A percentile compares a stretch with the other conserved stretches of the same genome.
phyloP scores from a whole-genome alignment of 2,888 invertebrate species.

The Limnephilus rhombicus region DNA sequence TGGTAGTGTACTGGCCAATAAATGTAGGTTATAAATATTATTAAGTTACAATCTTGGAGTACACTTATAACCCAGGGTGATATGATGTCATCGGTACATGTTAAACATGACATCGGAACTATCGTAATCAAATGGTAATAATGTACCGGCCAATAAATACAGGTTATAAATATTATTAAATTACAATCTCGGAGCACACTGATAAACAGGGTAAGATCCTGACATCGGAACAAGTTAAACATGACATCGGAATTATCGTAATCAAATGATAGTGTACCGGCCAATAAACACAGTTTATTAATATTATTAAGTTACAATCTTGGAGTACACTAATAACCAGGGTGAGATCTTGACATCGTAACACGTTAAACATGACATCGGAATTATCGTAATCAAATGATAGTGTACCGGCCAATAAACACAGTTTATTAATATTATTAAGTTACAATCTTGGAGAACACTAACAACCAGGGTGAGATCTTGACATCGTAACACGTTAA shows the following conservation, averaged over 20 bases:
- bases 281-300: neutral
- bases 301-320: neutral
- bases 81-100: too few species aligned
- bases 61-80: neutral
- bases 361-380: neutral
- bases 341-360: too few species aligned
- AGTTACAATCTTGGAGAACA: neutral
- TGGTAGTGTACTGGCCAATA: neutral
- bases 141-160: neutral
- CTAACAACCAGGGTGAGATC: neutral
- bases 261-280: neutral
- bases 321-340: neutral
- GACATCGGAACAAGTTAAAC: neutral
- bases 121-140: neutral
- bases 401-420: neutral
- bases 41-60: neutral
- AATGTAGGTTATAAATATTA: neutral
- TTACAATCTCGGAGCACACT: neutral
- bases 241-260: neutral
- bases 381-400: neutral
- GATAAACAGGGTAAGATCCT: neutral
- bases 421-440: neutral
- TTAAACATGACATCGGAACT: neutral
- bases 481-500: too few species aligned
- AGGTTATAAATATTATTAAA: neutral